Percentiles rank a stretch among this genome's conserved stretches.
These are phyloP conservation scores for Erebia ligea DNA, from an alignment of 2,888 invertebrate genomes.

Conservation along the genomic window DNA sequence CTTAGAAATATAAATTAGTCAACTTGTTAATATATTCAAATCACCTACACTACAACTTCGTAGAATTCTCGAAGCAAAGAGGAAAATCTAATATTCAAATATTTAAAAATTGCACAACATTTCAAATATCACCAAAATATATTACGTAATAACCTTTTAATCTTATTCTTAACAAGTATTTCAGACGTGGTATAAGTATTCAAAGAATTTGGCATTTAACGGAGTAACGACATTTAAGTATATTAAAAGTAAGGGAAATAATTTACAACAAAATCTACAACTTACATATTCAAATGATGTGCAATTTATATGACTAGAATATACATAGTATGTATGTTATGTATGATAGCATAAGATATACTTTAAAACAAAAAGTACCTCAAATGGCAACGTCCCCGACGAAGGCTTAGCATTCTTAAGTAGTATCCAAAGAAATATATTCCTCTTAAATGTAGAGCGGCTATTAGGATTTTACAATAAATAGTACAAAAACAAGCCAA, in stretches of 20 bases:
- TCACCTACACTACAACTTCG: background rate
- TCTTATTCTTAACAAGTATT: constrained; percentile 3
- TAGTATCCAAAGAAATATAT: constrained; percentile 25
- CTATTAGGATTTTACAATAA: background rate
- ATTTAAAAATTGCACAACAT: constrained; percentile 6
- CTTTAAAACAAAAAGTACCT: constrained; percentile 36
- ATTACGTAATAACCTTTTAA: background rate
- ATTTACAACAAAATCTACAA: constrained; percentile 9
- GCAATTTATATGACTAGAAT: constrained; percentile 1
- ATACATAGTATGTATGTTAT: background rate
- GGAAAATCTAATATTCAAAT: background rate
- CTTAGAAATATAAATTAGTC: background rate
- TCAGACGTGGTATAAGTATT: background rate
- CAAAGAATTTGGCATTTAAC: constrained; percentile 17
- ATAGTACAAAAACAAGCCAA: background rate
- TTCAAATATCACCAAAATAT: constrained; percentile 11
- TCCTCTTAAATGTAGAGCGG: background rate
- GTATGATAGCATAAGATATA: constrained; percentile 16
- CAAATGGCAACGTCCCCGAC: constrained; percentile 40
- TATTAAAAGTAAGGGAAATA: constrained; percentile 11
- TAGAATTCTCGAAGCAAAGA: background rate
- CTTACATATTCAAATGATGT: constrained; percentile 12
- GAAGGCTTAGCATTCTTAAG: constrained; percentile 38
- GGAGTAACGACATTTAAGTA: constrained; percentile 11
- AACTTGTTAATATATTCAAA: background rate